These are phyloP conservation scores for Gymnoscopelus microlampas DNA, from an alignment of 2,797 vertebrate genomes.

Conservation along the genomic window DNA sequence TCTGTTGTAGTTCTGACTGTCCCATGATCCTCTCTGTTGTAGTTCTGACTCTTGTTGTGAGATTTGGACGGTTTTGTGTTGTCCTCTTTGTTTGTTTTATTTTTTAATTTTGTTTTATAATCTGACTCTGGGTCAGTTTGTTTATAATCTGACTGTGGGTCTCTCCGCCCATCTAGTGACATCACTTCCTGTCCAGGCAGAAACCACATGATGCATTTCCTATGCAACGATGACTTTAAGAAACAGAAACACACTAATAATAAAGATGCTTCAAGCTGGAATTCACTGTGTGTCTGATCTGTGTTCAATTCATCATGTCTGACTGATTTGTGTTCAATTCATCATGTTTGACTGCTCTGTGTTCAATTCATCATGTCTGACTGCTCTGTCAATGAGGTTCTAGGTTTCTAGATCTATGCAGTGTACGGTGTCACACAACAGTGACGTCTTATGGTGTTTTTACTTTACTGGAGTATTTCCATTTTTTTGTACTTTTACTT, in stretches of 20 bases:
- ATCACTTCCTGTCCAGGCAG: slow-evolving; percentile 94
- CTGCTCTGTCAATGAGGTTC: no score
- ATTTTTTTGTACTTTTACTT: no score
- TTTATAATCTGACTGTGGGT: slow-evolving; percentile 83
- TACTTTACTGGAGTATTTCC: no score
- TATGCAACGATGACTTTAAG: slow-evolving; percentile 92
- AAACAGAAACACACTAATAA: slow-evolving; percentile 79
- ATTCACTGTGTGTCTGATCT: slow-evolving; percentile 38
- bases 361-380: no score
- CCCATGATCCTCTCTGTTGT: no score
- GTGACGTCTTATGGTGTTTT: no score
- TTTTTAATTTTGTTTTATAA: slow-evolving; percentile 73
- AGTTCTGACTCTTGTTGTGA: slow-evolving; percentile 26
- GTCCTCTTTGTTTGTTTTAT: slow-evolving; percentile 14
- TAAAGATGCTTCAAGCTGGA: slow-evolving; percentile 84
- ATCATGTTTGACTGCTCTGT: no score
- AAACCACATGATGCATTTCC: slow-evolving; percentile 99
- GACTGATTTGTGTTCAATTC: no score
- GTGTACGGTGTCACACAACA: no score
- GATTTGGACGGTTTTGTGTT: slow-evolving; percentile 32
- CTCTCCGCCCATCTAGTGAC: slow-evolving; percentile 91
- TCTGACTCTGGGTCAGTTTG: slow-evolving; percentile 67
- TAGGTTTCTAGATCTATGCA: no score
- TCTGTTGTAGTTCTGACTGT: no score
- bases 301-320: no score